phyloP scores from a whole-genome alignment of 37 sponge, comb jelly and placozoan genomes.

The Theonella swinhoei region DNA sequence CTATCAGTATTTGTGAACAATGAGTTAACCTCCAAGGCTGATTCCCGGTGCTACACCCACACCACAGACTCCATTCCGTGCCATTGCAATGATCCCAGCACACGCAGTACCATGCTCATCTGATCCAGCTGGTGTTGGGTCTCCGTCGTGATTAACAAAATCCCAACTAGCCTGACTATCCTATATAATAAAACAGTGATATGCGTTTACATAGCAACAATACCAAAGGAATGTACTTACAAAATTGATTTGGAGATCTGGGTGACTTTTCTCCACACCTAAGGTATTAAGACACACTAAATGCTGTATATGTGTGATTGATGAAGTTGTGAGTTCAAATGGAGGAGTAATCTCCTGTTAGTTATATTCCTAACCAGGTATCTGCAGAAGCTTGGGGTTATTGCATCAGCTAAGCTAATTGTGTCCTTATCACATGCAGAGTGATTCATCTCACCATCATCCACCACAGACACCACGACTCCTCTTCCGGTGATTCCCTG shows the following conservation, averaged over 20 bases:
- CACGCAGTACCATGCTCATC: slow-evolving; percentile 95
- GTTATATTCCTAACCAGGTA: too few species aligned
- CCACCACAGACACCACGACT: slow-evolving; percentile 81
- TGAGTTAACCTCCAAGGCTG: slow-evolving; percentile 77
- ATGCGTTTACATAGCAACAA: neutral
- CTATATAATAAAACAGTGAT: slow-evolving; percentile 10
- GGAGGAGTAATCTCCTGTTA: too few species aligned
- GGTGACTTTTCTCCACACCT: slow-evolving; percentile 79
- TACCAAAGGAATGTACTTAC: slow-evolving; percentile 39
- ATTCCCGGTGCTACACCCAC: slow-evolving; percentile 83
- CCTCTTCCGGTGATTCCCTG: slow-evolving; percentile 76
- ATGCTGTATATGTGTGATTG: too few species aligned
- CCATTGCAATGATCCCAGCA: slow-evolving; percentile 90
- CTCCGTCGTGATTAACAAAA: slow-evolving; percentile 64
- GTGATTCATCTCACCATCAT: slow-evolving; percentile 69
- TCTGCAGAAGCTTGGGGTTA: too few species aligned
- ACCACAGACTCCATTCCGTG: slow-evolving; percentile 79
- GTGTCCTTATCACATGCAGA: too few species aligned
- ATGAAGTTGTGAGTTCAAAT: too few species aligned
- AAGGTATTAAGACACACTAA: slow-evolving; percentile 2
- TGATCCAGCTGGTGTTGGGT: slow-evolving; percentile 54
- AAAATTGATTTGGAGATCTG: slow-evolving; percentile 78
- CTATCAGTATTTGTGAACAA: too few species aligned
- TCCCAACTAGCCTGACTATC: slow-evolving; percentile 84
- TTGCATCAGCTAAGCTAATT: too few species aligned